Conservation (phyloP, 2,113 vertebrate genomes). For the Ictidomys tridecemlineatus region DNA sequence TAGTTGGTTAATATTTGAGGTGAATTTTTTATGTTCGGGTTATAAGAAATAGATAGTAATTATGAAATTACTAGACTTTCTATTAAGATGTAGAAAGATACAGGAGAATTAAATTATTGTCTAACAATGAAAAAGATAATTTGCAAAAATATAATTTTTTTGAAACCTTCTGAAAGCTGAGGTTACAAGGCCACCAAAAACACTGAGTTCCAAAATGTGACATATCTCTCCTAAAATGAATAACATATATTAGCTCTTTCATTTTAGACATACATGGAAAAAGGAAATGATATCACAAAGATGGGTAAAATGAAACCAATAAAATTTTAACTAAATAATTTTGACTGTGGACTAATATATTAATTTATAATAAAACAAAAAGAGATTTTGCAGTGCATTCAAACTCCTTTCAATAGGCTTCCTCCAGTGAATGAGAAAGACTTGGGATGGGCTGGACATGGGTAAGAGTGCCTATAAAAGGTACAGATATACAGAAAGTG, state of each 20-base stretch:
- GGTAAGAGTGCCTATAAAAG: background rate
- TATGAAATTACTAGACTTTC: background rate
- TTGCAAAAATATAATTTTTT: background rate
- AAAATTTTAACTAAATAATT: background rate
- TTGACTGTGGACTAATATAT: background rate
- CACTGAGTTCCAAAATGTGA: background rate
- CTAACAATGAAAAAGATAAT: background rate
- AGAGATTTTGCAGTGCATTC: background rate
- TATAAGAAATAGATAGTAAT: slow-evolving; percentile 40
- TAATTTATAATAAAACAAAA: background rate
- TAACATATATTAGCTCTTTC: background rate
- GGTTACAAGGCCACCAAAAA: background rate
- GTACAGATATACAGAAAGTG: background rate
- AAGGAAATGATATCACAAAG: background rate
- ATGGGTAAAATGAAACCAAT: background rate
- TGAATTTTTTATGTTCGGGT: background rate
- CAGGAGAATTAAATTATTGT: background rate
- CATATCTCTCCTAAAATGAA: background rate
- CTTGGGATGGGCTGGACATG: background rate
- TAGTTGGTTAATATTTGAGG: background rate
- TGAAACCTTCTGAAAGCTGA: background rate
- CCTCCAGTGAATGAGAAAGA: background rate
- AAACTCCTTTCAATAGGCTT: background rate
- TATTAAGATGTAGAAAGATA: background rate
- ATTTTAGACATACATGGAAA: background rate